These are phyloP conservation scores for Lynx canadensis DNA, from an alignment of 2,113 vertebrate genomes.

Conservation along the genomic window DNA sequence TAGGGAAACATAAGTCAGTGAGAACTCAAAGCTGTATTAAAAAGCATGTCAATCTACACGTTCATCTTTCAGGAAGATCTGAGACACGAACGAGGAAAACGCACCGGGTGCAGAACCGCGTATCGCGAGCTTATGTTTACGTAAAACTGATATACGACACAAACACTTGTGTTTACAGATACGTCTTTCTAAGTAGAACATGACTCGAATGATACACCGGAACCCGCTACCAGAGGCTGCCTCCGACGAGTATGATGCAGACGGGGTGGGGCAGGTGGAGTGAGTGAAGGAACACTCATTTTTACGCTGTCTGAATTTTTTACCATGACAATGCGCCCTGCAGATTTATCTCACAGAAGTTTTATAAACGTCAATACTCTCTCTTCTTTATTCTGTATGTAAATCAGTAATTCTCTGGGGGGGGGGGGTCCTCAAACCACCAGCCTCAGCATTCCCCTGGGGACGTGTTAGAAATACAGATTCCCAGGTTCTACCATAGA, in stretches of 20 bases:
- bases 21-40: neutral
- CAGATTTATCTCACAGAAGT: neutral
- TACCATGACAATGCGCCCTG: neutral
- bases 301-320: neutral
- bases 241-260: neutral
- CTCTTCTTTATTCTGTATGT: neutral
- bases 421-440: neutral
- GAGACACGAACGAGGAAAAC: neutral
- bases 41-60: neutral
- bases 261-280: neutral
- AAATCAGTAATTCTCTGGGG: neutral
- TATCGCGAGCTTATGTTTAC: neutral
- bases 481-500: neutral
- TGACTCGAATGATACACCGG: neutral
- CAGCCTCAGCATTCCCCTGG: neutral
- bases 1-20: neutral
- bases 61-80: conserved; percentile 17
- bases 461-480: neutral
- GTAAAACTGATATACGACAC: neutral
- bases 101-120: neutral
- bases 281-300: neutral
- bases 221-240: neutral
- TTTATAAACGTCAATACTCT: neutral
- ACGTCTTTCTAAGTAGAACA: neutral
- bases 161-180: neutral